A percentile compares a stretch with the other conserved stretches of the same genome.
Conservation (phyloP, 2,113 vertebrate genomes). For the Addax nasomaculatus region DNA sequence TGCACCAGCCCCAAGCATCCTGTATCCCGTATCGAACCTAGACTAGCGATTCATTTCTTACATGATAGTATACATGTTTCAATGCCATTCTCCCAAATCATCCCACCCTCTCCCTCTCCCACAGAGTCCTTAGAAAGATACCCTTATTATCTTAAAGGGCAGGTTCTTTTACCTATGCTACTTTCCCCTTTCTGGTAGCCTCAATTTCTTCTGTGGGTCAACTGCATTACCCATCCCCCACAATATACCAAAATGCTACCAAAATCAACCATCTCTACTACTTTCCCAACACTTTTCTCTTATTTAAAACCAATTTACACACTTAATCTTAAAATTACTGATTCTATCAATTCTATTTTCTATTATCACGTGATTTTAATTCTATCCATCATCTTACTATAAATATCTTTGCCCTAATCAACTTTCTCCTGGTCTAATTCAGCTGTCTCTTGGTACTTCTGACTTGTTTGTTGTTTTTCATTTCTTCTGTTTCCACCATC, state of each 20-base stretch:
- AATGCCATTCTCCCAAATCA: no score
- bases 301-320: not conserved
- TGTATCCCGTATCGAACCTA: no score
- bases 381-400: not conserved
- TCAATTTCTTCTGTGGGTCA: not conserved
- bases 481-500: not conserved
- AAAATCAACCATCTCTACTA: not conserved
- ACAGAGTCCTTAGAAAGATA: not conserved
- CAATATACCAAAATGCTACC: not conserved
- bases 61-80: no score
- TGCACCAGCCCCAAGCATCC: no score
- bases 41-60: no score
- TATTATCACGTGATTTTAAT: not conserved
- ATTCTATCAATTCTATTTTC: not conserved
- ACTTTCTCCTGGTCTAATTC: not conserved
- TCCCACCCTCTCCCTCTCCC: no score
- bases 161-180: not conserved
- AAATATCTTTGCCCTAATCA: constrained; percentile 3
- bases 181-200: not conserved
- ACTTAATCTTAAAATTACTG: not conserved
- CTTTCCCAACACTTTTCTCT: not conserved
- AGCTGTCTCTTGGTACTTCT: not conserved
- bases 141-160: not conserved
- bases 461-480: not conserved
- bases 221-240: not conserved